phyloP scores from a whole-genome alignment of 2,113 vertebrate species.

The Centrocercus urophasianus region DNA sequence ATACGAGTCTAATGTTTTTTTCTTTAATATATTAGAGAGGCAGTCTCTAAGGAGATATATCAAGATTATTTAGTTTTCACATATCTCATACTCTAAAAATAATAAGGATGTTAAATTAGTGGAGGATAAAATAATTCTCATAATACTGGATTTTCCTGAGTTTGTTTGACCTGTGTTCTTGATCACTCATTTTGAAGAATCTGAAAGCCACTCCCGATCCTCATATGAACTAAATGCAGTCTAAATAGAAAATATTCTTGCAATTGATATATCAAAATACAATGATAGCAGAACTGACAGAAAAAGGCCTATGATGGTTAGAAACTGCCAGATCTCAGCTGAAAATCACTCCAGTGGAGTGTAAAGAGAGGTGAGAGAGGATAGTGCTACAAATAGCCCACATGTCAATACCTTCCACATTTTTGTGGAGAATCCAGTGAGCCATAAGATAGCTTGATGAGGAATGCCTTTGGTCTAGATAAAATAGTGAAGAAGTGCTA shows the following conservation, averaged over 20 bases:
- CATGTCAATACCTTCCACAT: not conserved
- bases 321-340: not conserved
- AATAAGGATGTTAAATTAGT: not conserved
- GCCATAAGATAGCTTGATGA: not conserved
- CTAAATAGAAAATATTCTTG: not conserved
- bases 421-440: constrained; percentile 30
- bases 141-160: not conserved
- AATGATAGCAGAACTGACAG: not conserved
- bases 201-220: not conserved
- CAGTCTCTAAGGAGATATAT: not conserved
- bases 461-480: not conserved
- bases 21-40: not conserved
- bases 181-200: not conserved
- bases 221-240: not conserved
- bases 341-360: not conserved
- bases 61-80: not conserved
- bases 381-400: not conserved
- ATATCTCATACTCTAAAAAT: not conserved
- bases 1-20: not conserved
- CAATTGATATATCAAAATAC: not conserved
- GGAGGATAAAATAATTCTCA: not conserved
- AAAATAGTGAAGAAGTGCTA: not conserved
- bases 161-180: not conserved
- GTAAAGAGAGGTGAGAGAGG: not conserved
- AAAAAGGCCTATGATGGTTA: not conserved